Percentiles rank a stretch among this genome's conserved stretches.
Conservation (phyloP, 2,888 invertebrate genomes). For the Tipula helvola region DNA sequence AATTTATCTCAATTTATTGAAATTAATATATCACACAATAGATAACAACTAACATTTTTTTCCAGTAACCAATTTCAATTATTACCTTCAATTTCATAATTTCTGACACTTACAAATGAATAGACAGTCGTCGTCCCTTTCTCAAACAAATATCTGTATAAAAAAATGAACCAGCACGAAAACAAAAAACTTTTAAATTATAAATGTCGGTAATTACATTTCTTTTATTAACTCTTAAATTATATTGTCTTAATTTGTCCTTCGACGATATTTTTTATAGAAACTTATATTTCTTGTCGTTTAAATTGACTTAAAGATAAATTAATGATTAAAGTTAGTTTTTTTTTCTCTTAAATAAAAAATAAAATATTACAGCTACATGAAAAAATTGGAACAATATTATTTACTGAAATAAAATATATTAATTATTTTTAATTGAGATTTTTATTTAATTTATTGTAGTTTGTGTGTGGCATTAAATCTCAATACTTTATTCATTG, state of each 20-base stretch:
- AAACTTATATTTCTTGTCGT: not conserved
- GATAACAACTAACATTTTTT: too few species aligned
- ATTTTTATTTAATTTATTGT: not conserved
- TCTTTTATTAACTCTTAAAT: not conserved
- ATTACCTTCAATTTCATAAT: too few species aligned
- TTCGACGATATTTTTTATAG: not conserved
- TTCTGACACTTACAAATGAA: not conserved
- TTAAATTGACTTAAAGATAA: not conserved
- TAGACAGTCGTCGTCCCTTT: not conserved
- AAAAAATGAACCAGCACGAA: not conserved
- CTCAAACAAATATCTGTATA: not conserved
- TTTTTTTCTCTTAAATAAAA: not conserved
- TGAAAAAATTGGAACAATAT: not conserved
- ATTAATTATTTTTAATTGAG: not conserved
- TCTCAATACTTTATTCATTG: not conserved
- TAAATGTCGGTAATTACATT: not conserved
- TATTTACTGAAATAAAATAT: not conserved
- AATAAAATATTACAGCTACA: not conserved
- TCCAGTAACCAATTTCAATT: too few species aligned
- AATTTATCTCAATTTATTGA: too few species aligned
- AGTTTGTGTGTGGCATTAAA: not conserved
- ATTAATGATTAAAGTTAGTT: not conserved
- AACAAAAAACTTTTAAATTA: not conserved
- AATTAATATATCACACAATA: too few species aligned
- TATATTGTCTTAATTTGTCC: not conserved